Evolutionary conservation across 2,888 invertebrate species (phyloP).

Genomic region (Pinctada fucata): DNA sequence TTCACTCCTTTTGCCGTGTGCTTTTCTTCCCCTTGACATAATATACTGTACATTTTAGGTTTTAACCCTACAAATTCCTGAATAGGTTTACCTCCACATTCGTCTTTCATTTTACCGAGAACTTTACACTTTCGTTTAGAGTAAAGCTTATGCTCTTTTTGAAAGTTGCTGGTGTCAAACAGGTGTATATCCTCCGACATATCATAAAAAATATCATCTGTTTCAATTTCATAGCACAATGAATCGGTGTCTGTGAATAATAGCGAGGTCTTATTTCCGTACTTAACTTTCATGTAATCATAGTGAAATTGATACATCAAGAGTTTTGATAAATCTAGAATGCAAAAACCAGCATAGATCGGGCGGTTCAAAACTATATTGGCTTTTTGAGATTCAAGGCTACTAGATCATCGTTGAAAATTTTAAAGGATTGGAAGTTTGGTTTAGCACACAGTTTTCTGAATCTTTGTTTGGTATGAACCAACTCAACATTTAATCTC

Average conservation of each 20-base stretch:
- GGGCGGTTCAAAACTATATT: background rate
- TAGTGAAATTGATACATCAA: conserved; percentile 34
- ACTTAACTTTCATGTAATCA: conserved; percentile 17
- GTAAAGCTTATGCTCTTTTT: conserved; percentile 14
- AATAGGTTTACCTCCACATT: conserved; percentile 3
- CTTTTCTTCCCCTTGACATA: background rate
- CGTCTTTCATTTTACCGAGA: conserved; percentile 13
- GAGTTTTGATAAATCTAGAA: conserved; percentile 25
- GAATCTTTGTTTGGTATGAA: conserved; percentile 13
- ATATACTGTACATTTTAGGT: conserved; percentile 22
- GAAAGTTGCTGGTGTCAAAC: conserved; percentile 6
- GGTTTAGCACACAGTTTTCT: conserved; percentile 16
- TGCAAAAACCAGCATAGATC: background rate
- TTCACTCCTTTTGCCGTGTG: conserved; percentile 4
- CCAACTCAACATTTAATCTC: conserved; percentile 6
- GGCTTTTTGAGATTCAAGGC: too few relatives aligned
- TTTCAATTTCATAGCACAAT: too few relatives aligned
- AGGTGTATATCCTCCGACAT: background rate
- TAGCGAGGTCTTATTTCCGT: conserved; percentile 7
- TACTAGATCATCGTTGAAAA: conserved; percentile 30
- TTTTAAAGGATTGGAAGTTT: conserved; percentile 22
- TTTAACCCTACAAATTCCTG: conserved; percentile 21
- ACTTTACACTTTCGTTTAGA: conserved; percentile 12
- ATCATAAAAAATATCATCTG: too few relatives aligned
- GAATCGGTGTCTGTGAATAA: conserved; percentile 26